Evolutionary conservation across 2,113 vertebrate species (phyloP).

Genomic region (Trochalopteron elliotii): DNA sequence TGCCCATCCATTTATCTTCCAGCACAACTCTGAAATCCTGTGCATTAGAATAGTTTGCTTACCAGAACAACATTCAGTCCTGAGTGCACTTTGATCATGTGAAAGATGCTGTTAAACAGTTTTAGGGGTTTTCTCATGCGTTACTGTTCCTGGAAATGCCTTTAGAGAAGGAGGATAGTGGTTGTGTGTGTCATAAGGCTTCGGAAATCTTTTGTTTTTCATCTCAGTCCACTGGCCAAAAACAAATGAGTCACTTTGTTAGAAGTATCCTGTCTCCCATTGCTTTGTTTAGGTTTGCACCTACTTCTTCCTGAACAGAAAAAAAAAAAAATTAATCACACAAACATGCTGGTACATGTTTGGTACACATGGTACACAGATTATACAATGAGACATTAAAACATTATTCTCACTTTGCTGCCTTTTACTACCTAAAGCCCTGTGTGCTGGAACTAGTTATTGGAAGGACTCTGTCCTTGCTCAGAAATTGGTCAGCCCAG

Average conservation of each 20-base stretch:
- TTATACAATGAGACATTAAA: neutral
- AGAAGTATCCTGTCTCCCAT: neutral
- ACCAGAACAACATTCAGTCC: neutral
- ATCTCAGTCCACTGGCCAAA: neutral
- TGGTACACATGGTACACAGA: neutral
- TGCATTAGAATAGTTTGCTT: neutral
- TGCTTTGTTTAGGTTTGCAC: conserved; percentile 3
- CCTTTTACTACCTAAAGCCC: neutral
- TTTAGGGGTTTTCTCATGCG: neutral
- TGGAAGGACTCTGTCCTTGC: neutral
- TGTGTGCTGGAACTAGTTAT: neutral
- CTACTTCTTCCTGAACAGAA: neutral
- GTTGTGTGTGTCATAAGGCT: neutral
- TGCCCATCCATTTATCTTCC: neutral
- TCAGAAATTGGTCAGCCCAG: neutral
- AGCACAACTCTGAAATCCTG: neutral
- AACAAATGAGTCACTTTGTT: conserved; percentile 9
- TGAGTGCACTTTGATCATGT: neutral
- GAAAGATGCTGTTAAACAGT: neutral
- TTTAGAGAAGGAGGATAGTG: neutral
- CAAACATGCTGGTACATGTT: neutral
- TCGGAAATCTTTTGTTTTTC: neutral
- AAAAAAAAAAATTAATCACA: neutral
- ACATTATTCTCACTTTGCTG: neutral
- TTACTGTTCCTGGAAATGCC: neutral